Conservation (phyloP, 2,888 invertebrate species). For the Drosophila cognata region DNA sequence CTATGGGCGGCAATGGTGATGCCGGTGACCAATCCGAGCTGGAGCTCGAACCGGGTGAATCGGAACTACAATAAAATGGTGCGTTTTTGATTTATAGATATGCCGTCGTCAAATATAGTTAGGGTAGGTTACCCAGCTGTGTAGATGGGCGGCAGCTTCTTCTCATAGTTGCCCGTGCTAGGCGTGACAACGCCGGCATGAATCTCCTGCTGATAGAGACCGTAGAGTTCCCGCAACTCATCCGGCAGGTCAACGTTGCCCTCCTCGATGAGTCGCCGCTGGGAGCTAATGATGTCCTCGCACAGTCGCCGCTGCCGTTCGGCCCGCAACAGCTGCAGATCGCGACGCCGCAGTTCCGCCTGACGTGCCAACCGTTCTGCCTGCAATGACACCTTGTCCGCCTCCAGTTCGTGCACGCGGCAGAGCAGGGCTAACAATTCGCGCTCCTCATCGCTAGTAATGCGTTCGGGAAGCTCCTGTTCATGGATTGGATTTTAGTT, state of each 20-base stretch:
- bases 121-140: constrained; percentile 82
- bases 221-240: constrained; percentile 92
- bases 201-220: constrained; percentile 94
- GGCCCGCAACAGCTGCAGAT: constrained; percentile 92
- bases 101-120: background rate
- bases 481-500: background rate
- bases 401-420: constrained; percentile 96
- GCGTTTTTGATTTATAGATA: background rate
- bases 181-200: constrained; percentile 89
- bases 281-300: constrained; percentile 96
- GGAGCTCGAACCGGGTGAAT: constrained; percentile 85
- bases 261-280: constrained; percentile 93
- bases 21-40: constrained; percentile 85
- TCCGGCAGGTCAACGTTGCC: constrained; percentile 89
- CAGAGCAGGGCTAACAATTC: constrained; percentile 94
- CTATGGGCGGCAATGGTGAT: constrained; percentile 82
- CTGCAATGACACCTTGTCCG: constrained; percentile 96
- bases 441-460: constrained; percentile 95
- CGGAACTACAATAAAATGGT: constrained; percentile 71
- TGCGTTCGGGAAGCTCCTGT: constrained; percentile 92
- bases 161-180: constrained; percentile 81
- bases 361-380: constrained; percentile 93
- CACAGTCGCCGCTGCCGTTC: constrained; percentile 94
- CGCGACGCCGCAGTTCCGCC: constrained; percentile 93
- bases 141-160: constrained; percentile 85